phyloP scores from a whole-genome alignment of 2,888 invertebrate genomes.

The Drosophila greeni region DNA sequence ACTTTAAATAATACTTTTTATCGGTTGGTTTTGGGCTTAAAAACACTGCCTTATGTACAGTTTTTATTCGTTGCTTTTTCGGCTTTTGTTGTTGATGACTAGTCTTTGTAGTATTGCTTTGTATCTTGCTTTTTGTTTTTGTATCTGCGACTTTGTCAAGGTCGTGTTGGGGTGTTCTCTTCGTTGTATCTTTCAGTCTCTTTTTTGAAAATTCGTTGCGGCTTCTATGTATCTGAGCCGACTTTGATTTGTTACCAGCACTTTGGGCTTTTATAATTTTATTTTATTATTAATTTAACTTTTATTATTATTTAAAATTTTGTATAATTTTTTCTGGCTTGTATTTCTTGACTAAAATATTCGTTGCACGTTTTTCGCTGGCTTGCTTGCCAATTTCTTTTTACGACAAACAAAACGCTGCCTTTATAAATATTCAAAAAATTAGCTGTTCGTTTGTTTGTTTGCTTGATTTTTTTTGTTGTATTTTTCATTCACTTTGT shows the following conservation, averaged over 20 bases:
- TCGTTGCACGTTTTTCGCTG: slow-evolving; percentile 49
- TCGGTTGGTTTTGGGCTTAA: slow-evolving; percentile 26
- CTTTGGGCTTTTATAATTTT: too few species aligned
- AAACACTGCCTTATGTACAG: slow-evolving; percentile 17
- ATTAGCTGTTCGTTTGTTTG: slow-evolving; percentile 40
- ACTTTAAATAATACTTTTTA: slow-evolving; percentile 58
- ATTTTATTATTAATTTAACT: too few species aligned
- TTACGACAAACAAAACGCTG: slow-evolving; percentile 37
- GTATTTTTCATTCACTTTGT: too few species aligned
- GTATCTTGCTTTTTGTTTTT: slow-evolving; percentile 6
- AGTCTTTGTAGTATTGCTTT: slow-evolving; percentile 51
- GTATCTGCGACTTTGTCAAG: slow-evolving; percentile 47
- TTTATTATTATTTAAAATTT: slow-evolving; percentile 9
- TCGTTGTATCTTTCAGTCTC: slow-evolving; percentile 38
- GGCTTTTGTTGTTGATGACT: slow-evolving; percentile 48
- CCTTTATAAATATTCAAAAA: slow-evolving; percentile 30
- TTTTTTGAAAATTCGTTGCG: slow-evolving; percentile 30
- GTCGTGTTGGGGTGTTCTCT: slow-evolving; percentile 40
- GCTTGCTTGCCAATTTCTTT: slow-evolving; percentile 40
- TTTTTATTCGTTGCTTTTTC: slow-evolving; percentile 42
- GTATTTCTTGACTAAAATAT: slow-evolving; percentile 29
- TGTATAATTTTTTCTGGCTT: neutral
- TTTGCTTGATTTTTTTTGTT: slow-evolving; percentile 19
- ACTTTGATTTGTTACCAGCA: too few species aligned
- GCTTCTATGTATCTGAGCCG: slow-evolving; percentile 36